Percentiles rank a stretch among this genome's conserved stretches.
These are phyloP conservation scores for Premnoplex brunnescens DNA, from an alignment of 2,797 vertebrate genomes.

Conservation along the genomic window DNA sequence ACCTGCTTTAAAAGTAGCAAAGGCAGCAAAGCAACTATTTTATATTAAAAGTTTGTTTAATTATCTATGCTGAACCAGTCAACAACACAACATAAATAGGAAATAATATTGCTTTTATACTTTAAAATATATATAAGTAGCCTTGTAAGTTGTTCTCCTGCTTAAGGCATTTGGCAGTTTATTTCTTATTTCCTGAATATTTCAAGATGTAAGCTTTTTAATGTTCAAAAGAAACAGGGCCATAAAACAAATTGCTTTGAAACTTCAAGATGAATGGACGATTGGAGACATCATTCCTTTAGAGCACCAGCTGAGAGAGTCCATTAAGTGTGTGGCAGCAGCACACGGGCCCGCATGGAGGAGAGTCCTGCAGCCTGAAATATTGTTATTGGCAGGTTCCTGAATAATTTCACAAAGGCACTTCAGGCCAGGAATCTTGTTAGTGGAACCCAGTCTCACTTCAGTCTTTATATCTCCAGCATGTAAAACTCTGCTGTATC, in stretches of 20 bases:
- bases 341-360: background rate
- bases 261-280: constrained; percentile 60
- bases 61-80: background rate
- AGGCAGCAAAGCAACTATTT: background rate
- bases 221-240: constrained; percentile 59
- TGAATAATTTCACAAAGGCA: constrained; percentile 63
- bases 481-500: constrained; percentile 57
- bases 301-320: constrained; percentile 62
- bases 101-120: constrained; percentile 64
- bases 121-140: constrained; percentile 26
- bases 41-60: background rate
- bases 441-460: constrained; percentile 18
- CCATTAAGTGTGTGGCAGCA: constrained; percentile 61
- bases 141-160: constrained; percentile 45
- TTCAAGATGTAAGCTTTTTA: constrained; percentile 69
- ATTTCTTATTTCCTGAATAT: constrained; percentile 64
- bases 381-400: constrained; percentile 50
- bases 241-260: constrained; percentile 67
- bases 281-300: constrained; percentile 38
- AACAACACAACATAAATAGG: constrained; percentile 37
- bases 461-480: constrained; percentile 49
- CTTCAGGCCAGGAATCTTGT: constrained; percentile 59
- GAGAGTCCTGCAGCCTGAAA: constrained; percentile 54
- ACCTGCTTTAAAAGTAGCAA: constrained; percentile 39
- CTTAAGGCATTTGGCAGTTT: constrained; percentile 44